Conservation (phyloP, 2,888 invertebrate species). For the Eretmocerus hayati region DNA sequence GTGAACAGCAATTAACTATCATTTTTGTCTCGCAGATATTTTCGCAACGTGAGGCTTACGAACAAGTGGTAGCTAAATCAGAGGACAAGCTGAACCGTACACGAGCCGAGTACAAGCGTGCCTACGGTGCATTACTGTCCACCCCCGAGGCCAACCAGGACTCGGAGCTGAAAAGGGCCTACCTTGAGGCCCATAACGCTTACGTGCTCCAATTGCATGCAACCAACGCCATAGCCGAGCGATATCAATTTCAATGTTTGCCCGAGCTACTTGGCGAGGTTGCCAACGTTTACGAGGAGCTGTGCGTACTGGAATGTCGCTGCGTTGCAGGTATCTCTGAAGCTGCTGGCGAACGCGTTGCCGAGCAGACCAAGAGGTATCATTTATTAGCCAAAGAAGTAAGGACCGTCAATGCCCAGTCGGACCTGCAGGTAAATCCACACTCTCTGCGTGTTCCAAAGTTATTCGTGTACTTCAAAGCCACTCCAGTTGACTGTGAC, state of each 20-base stretch:
- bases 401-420: constrained; percentile 64
- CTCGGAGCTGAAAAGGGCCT: constrained; percentile 61
- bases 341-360: constrained; percentile 79
- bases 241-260: constrained; percentile 77
- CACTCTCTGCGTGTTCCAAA: background rate
- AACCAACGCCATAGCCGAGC: constrained; percentile 87
- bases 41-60: constrained; percentile 83
- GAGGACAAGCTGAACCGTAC: constrained; percentile 74
- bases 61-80: constrained; percentile 78
- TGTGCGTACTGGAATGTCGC: constrained; percentile 54
- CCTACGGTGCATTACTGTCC: constrained; percentile 72
- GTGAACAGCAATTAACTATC: too few species aligned
- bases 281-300: constrained; percentile 86
- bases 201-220: constrained; percentile 89
- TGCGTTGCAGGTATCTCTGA: constrained; percentile 68
- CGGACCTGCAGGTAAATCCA: constrained; percentile 60
- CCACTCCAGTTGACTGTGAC: too few species aligned
- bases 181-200: constrained; percentile 88
- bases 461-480: too few species aligned
- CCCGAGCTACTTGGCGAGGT: constrained; percentile 84
- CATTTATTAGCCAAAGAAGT: constrained; percentile 73
- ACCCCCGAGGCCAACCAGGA: constrained; percentile 50
- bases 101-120: constrained; percentile 79
- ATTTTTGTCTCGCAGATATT: too few species aligned
- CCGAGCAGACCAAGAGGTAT: constrained; percentile 79